These are phyloP conservation scores for Callospermophilus lateralis DNA, from an alignment of 2,113 vertebrate genomes.

Conservation along the genomic window DNA sequence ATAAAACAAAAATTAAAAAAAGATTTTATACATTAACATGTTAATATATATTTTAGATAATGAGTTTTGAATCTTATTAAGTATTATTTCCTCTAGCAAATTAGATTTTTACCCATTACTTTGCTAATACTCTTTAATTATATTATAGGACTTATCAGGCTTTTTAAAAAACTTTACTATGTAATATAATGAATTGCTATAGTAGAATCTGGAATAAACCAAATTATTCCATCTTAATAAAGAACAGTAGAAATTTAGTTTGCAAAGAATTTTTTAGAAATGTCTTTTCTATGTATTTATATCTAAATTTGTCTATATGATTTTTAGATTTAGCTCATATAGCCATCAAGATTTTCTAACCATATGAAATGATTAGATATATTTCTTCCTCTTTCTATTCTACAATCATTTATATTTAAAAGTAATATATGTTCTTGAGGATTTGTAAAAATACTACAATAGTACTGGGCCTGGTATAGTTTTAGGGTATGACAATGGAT, in stretches of 20 bases:
- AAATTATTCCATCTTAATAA: not conserved
- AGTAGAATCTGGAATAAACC: not conserved
- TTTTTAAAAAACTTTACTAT: not conserved
- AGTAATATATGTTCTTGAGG: not conserved
- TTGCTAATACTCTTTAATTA: slow-evolving; percentile 48
- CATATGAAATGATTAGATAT: not conserved
- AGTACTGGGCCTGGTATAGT: not conserved
- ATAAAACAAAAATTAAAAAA: not conserved
- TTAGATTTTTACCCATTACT: slow-evolving; percentile 43
- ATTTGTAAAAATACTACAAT: not conserved
- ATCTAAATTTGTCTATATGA: not conserved
- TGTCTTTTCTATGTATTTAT: not conserved
- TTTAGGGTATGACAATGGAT: not conserved
- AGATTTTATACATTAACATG: slow-evolving; percentile 21
- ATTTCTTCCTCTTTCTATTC: not conserved
- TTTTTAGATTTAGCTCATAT: not conserved
- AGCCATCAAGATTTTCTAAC: not conserved
- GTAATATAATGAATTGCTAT: not conserved
- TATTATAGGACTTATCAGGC: not conserved
- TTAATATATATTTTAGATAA: slow-evolving; percentile 60
- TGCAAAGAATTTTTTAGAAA: slow-evolving; percentile 19
- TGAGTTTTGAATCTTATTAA: slow-evolving; percentile 44
- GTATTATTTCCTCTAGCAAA: not conserved
- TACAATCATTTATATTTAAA: not conserved
- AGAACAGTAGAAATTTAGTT: not conserved